Evolutionary conservation across 2,888 invertebrate genomes (phyloP).

Genomic region (Melikaiella ostensackeni): DNA sequence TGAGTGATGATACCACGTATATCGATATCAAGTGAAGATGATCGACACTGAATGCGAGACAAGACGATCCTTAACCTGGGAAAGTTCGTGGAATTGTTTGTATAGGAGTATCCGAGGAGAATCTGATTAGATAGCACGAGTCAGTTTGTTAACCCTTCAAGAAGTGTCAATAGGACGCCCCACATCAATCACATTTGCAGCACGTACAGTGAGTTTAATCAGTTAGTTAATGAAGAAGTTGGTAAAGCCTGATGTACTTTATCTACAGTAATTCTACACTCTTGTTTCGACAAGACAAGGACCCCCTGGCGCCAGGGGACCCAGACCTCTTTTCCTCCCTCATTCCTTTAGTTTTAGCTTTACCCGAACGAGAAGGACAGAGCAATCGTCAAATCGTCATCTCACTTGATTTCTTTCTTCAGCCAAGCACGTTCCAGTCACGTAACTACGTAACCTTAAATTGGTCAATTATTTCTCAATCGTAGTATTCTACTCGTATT

Average conservation of each 20-base stretch:
- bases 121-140: conserved; percentile 21
- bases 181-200: conserved; percentile 63
- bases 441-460: conserved; percentile 70
- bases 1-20: not conserved
- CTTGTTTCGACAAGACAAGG: conserved; percentile 6
- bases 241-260: conserved; percentile 9
- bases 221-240: conserved; percentile 10
- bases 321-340: conserved; percentile 23
- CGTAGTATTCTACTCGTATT: conserved; percentile 45
- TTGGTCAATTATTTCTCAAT: conserved; percentile 70
- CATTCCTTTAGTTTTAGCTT: conserved; percentile 41
- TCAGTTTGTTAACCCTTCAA: conserved; percentile 39
- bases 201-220: conserved; percentile 45
- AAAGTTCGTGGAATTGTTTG: conserved; percentile 20
- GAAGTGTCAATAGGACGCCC: conserved; percentile 20
- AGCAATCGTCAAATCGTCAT: conserved; percentile 16
- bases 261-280: not conserved
- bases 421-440: conserved; percentile 63
- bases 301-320: conserved; percentile 51
- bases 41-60: not conserved
- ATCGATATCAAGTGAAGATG: not conserved
- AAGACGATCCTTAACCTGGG: not conserved
- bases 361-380: conserved; percentile 10
- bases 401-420: conserved; percentile 26
- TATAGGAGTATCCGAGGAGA: conserved; percentile 4